Base-by-base conservation (phyloP, 30 jellyfish, hydroid and myxozoan species). In the Turritopsis dohrnii region DNA sequence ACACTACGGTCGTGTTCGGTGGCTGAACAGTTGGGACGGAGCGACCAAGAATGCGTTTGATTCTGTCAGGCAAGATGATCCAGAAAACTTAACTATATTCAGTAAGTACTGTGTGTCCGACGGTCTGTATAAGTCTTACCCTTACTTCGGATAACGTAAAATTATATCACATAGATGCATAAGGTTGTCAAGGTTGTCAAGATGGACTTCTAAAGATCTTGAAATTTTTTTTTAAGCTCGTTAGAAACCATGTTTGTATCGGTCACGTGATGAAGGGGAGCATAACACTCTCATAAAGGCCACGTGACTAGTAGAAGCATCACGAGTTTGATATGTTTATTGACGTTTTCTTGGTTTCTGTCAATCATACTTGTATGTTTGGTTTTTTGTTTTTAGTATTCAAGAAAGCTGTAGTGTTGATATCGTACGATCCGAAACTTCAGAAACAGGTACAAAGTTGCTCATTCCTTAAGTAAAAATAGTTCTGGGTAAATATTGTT, bases 1-100 rank as follows among this genome's bases (percentile, higher is more conserved):
- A 85, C 99, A 94, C 75, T 94, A 88, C 76, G 99, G 99, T 8
- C 93, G 95, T 71, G 96, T 88, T 31, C 95, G 88, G 19, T 88
- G 96, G 99, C 22, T 86, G 53, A 90, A 86, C 30, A 87, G 90
- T 27, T 75, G 75, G 0, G 96, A 94, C 83, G 81, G 88, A 30
- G 19, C 73, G 24, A 65, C 87, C 81, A 52, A 75, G 86, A 26
- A 95, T 84, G 19, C 72, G 72, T 80, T 89, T 84, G 1, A 89
- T 89, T 1, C 82, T 76, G 71, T 54, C 86, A 72, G 28, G 13
- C 90, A 72, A 20, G 88, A 72, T 52, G 96, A 84, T 18, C 81
- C 72, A 25, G 99, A 89, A 25, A 94, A 89, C 72, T 85, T 90
- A 23, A 94, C 99, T 0, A 75, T 94, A 20, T 94, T 94, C 66